Percentiles rank a stretch among this genome's conserved stretches.
These are phyloP conservation scores for Heterodera filipjevi DNA, from an alignment of 2,888 invertebrate species.

Conservation along the genomic window DNA sequence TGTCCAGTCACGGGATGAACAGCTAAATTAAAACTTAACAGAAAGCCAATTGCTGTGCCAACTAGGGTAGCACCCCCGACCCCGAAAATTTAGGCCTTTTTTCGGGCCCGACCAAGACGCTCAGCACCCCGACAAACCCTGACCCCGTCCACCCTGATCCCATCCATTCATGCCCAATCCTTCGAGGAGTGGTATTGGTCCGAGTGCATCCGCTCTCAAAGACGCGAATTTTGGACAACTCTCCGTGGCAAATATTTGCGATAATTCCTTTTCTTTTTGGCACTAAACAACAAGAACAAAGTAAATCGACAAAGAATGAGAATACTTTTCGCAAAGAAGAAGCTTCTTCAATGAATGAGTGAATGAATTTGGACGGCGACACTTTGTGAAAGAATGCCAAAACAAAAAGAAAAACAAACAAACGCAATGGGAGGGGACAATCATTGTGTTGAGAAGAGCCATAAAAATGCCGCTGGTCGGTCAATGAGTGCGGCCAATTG, in stretches of 20 bases:
- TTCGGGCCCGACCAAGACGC: too few species aligned
- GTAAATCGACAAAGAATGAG: not conserved
- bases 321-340: not conserved
- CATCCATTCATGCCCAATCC: too few species aligned
- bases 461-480: not conserved
- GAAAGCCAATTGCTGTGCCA: too few species aligned
- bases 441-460: not conserved
- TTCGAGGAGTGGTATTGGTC: too few species aligned
- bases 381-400: not conserved
- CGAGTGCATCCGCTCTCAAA: not conserved
- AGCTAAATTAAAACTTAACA: too few species aligned
- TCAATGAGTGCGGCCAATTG: slow-evolving; percentile 5
- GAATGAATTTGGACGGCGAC: not conserved
- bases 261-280: not conserved
- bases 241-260: not conserved
- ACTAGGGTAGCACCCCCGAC: too few species aligned
- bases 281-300: not conserved
- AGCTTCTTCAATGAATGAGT: not conserved
- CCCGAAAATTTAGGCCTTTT: too few species aligned
- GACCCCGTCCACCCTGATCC: too few species aligned
- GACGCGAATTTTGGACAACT: not conserved
- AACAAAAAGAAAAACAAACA: not conserved
- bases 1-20: too few species aligned
- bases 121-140: too few species aligned
- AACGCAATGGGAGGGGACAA: not conserved